Evolutionary conservation across 2,888 invertebrate genomes (phyloP), one percentile per base, ranked within the genome.

Genomic region (Ophraella communa): DNA sequence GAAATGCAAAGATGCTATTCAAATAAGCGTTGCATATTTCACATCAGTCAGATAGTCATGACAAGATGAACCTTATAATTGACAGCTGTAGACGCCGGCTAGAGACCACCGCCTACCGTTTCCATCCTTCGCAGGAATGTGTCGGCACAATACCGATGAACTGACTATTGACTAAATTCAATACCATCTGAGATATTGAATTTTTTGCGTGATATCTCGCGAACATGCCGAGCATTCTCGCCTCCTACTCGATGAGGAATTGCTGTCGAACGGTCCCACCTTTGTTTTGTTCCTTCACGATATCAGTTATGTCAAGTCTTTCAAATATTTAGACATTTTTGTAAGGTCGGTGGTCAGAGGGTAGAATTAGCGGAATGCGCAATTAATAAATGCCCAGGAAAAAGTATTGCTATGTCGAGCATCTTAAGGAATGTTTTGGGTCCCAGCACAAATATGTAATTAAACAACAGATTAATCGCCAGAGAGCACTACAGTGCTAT

Each of bases 101-200:
- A 70, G 69, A 71, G 55, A 55, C 51, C 49, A 18, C 18, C 24
- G 30, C 30, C 33, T n/a, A 23, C 14, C 45, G 3, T 58, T 59
- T 51, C 61, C 54, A 62, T 62, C 53, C 69, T 18, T 53, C 53
- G 66, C 61, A 64, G 74, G 74, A 73, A 73, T 74, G n/a, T n/a
- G 73, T 60, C 71, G 68, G 73, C 78, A 78, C 78, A 77, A 78
- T 77, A 75, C 76, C 74, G 66, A n/a, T n/a, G n/a, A n/a, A n/a
- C n/a, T n/a, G n/a, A 64, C 77, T 73, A 78, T 78, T 78, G 77
- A 78, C 77, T 74, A 75, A 78, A 76, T 77, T 74, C 78, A 79
- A 79, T 78, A 76, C 77, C 73, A 49, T 66, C 70, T 68, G 73
- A 77, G 79, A 79, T 81, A 80, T 81, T 81, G 81, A 79, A 81